Conservation (phyloP, 1,140 invertebrate genomes). For the Homarus americanus region DNA sequence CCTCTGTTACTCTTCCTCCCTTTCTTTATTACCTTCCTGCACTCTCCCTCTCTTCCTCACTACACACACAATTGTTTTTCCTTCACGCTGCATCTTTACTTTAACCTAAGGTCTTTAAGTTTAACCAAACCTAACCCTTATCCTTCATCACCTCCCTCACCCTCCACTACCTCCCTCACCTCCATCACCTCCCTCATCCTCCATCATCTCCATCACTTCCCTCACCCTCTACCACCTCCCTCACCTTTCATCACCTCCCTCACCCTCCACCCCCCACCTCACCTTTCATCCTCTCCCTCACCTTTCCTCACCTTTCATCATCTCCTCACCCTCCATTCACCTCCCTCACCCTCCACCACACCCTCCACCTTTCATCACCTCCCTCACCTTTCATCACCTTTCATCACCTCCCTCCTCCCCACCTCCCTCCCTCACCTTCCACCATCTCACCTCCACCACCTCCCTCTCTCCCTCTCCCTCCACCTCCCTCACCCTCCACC, state of each 20-base stretch:
- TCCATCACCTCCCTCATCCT: too few relatives aligned
- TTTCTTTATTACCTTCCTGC: conserved; percentile 10
- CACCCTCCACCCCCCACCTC: too few relatives aligned
- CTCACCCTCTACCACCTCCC: too few relatives aligned
- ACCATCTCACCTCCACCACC: background rate
- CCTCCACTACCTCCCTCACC: too few relatives aligned
- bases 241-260: too few relatives aligned
- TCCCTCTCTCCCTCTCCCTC: background rate
- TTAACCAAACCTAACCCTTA: too few relatives aligned
- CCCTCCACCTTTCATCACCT: background rate
- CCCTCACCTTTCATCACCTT: background rate
- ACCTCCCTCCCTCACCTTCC: background rate
- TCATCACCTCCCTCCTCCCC: background rate
- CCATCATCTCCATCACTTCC: too few relatives aligned
- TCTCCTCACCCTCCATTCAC: background rate
- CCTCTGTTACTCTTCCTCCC: background rate
- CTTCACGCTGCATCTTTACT: too few relatives aligned
- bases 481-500: background rate
- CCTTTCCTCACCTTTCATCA: too few relatives aligned
- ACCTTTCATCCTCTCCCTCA: conserved; percentile 21
- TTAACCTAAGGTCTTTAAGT: too few relatives aligned
- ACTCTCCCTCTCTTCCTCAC: background rate
- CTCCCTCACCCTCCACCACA: background rate
- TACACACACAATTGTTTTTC: too few relatives aligned
- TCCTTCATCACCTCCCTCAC: too few relatives aligned